Evolutionary conservation across 2,113 vertebrate species (phyloP).

Genomic region (Oreochromis niloticus): DNA sequence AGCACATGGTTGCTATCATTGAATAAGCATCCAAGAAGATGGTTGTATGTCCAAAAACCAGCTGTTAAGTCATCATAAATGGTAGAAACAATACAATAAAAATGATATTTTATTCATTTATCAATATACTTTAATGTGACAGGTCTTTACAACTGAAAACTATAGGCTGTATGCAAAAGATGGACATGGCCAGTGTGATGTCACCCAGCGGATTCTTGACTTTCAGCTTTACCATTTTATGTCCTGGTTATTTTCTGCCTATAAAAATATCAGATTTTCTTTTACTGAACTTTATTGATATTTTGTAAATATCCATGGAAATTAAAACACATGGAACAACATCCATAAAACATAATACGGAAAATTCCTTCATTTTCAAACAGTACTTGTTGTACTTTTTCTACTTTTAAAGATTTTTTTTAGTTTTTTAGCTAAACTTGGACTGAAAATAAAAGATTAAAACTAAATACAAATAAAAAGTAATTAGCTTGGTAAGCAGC

Average conservation of each 20-base stretch:
- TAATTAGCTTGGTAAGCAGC: neutral
- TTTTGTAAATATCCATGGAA: neutral
- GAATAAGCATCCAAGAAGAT: neutral
- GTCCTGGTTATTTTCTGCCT: neutral
- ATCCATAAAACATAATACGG: neutral
- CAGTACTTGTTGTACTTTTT: neutral
- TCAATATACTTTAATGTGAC: neutral
- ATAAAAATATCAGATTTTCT: neutral
- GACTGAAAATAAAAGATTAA: neutral
- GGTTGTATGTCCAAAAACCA: neutral
- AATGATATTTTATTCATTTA: neutral
- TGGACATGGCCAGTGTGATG: neutral
- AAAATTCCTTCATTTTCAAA: neutral
- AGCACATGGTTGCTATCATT: neutral
- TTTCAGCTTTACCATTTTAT: neutral
- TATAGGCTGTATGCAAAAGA: neutral
- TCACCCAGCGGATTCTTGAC: neutral
- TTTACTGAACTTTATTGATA: neutral
- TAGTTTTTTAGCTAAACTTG: too few species aligned
- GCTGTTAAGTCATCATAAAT: neutral
- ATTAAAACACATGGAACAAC: neutral
- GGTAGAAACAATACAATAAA: neutral
- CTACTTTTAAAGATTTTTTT: neutral
- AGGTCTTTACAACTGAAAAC: neutral
- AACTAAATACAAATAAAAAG: neutral